Evolutionary conservation across 2,888 invertebrate species (phyloP).

Genomic region (Osedax frankpressi): DNA sequence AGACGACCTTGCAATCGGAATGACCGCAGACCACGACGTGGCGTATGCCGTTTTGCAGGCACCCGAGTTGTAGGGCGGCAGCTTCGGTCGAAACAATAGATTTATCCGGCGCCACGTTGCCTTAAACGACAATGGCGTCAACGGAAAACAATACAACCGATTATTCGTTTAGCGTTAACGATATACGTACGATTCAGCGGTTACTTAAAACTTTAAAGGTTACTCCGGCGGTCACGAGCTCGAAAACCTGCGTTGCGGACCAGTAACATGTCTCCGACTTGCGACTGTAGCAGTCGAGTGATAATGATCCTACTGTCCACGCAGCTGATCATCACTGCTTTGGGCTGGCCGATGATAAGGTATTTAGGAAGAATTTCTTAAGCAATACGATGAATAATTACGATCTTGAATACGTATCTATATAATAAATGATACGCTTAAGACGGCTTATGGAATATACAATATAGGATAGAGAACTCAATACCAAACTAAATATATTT

Average conservation of each 20-base stretch:
- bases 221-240: neutral
- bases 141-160: no score
- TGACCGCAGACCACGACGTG: conserved; percentile 93
- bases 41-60: conserved; percentile 74
- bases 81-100: conserved; percentile 66
- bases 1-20: conserved; percentile 78
- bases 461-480: no score
- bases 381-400: no score
- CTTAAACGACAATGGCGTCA: no score
- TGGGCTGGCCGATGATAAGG: conserved; percentile 74
- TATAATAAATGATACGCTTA: no score
- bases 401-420: no score
- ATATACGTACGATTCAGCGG: no score
- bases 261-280: conserved; percentile 94
- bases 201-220: no score
- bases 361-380: no score
- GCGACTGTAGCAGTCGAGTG: conserved; percentile 81
- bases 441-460: no score
- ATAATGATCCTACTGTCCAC: conserved; percentile 97
- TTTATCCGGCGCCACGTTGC: neutral
- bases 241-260: conserved; percentile 83
- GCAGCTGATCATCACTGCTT: conserved; percentile 90
- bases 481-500: no score
- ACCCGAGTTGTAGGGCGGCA: conserved; percentile 84
- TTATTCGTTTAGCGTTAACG: no score